Evolutionary conservation across 2,888 invertebrate species (phyloP), one percentile per base, ranked within the genome.

Genomic region (Alloscopus bannaensis): DNA sequence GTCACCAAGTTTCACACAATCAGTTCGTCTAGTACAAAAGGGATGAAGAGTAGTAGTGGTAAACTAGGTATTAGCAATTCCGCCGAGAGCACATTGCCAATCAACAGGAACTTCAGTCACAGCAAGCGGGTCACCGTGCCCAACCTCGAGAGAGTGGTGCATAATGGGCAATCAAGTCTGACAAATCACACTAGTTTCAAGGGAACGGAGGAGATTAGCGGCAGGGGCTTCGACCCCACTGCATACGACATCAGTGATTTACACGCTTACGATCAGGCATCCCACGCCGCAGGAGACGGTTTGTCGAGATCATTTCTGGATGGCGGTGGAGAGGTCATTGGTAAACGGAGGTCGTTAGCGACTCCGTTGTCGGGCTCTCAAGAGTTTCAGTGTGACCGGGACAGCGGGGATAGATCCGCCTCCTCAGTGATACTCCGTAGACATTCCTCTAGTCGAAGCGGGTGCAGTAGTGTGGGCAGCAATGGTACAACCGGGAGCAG

Each of bases 91-190:
- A 64, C 20, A 29, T 50, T 78, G 55, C 73, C 73, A 57, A 62
- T 52, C 52, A 76, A 71, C 55, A 68, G 72, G 65, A 80, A 82
- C 18, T 72, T 80, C 50, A 60, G 64, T 40, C 40, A 76, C 26
- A 72, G 59, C 26, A 82, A 82, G 55, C 31, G 82, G 45, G 75
- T 69, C 2, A 82, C 82, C 8, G 77, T 82, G 71, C 82, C 82
- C 22, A 73, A 71, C 45, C 18, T 80, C 8, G 76, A 82, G 20
- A 68, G 57, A 50, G 24, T 52, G 16, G 36, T 62, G 8, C 45
- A 36, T 16, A 69, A 36, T n/a, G 29, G 47, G 42, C 57, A 75
- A 55, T 60, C 57, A 52, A 69, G 64, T 50, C 45, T 50, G 47
- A 50, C 64, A 52, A 73, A 73, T 68, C 68, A 72, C 57, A 45